Percentiles rank a stretch among this genome's conserved stretches.
Conservation (phyloP, 2,888 invertebrate genomes). For the Podotricha telesiphe region DNA sequence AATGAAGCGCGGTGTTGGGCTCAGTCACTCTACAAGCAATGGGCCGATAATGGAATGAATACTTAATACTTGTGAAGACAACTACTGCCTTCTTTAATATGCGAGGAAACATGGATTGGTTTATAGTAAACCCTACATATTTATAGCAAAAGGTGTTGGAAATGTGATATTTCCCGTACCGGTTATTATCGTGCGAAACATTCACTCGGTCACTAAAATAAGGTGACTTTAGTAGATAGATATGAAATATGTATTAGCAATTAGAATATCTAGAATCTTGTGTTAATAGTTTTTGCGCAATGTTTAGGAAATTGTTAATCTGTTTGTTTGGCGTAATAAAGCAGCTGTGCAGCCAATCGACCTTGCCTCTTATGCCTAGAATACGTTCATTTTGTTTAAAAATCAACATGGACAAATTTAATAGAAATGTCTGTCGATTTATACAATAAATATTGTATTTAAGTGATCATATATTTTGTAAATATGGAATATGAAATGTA, state of each 20-base stretch:
- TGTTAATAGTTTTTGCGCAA: slow-evolving; percentile 48
- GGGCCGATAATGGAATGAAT: too few relatives aligned
- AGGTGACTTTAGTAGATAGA: slow-evolving; percentile 43
- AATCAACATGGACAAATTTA: slow-evolving; percentile 22
- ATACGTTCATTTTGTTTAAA: slow-evolving; percentile 38
- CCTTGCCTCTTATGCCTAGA: slow-evolving; percentile 29
- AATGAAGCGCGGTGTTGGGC: too few relatives aligned
- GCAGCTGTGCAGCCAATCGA: slow-evolving; percentile 43
- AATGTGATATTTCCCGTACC: slow-evolving; percentile 28
- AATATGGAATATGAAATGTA: too few relatives aligned
- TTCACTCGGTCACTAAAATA: slow-evolving; percentile 20
- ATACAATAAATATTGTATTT: neutral
- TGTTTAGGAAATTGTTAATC: slow-evolving; percentile 41
- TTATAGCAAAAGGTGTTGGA: slow-evolving; percentile 8
- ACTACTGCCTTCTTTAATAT: too few relatives aligned
- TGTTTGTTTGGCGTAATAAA: slow-evolving; percentile 46
- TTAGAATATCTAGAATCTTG: slow-evolving; percentile 48
- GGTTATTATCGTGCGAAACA: slow-evolving; percentile 25
- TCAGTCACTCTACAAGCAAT: too few relatives aligned
- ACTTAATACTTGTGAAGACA: too few relatives aligned
- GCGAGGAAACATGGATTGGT: too few relatives aligned
- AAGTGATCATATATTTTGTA: too few relatives aligned
- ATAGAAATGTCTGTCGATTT: slow-evolving; percentile 4
- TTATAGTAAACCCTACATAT: too few relatives aligned
- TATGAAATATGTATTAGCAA: slow-evolving; percentile 47